These are phyloP conservation scores for Drosophila mayaguana DNA, from an alignment of 2,888 invertebrate species.

Conservation along the genomic window DNA sequence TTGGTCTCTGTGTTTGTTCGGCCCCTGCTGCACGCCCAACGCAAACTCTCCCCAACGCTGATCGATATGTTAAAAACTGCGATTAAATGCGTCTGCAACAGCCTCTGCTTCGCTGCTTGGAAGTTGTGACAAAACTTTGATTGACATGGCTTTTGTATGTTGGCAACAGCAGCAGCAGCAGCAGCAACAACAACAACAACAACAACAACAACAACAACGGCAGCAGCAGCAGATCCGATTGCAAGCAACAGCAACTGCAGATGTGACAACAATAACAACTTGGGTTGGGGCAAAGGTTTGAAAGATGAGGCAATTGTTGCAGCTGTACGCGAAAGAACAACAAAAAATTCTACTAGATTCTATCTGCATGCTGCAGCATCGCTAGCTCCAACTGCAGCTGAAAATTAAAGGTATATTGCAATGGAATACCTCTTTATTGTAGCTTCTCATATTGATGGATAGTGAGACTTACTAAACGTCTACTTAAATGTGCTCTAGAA, in stretches of 20 bases:
- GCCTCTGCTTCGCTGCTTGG: constrained; percentile 11
- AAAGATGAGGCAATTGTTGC: constrained; percentile 57
- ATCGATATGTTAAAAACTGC: constrained; percentile 78
- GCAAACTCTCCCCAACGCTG: constrained; percentile 23
- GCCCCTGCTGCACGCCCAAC: constrained; percentile 13
- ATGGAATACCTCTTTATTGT: background rate
- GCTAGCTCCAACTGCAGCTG: constrained; percentile 4
- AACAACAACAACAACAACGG: constrained; percentile 27
- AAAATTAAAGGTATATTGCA: constrained; percentile 1
- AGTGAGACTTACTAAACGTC: background rate
- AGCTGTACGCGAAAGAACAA: constrained; percentile 37
- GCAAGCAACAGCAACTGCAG: constrained; percentile 39
- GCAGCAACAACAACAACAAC: constrained; percentile 31
- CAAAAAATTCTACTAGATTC: constrained; percentile 29
- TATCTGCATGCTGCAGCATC: constrained; percentile 27
- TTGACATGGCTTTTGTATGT: constrained; percentile 76
- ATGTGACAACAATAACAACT: constrained; percentile 36
- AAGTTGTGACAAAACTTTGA: constrained; percentile 72
- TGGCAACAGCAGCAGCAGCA: constrained; percentile 37
- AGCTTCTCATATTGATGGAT: background rate
- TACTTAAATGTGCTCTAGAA: constrained; percentile 22
- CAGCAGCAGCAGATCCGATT: constrained; percentile 44
- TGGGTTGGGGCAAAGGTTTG: constrained; percentile 23
- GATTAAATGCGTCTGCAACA: constrained; percentile 72
- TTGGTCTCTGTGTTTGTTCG: background rate